These are phyloP conservation scores for Pseudoatta argentina DNA, from an alignment of 1,140 invertebrate genomes.

Conservation along the genomic window DNA sequence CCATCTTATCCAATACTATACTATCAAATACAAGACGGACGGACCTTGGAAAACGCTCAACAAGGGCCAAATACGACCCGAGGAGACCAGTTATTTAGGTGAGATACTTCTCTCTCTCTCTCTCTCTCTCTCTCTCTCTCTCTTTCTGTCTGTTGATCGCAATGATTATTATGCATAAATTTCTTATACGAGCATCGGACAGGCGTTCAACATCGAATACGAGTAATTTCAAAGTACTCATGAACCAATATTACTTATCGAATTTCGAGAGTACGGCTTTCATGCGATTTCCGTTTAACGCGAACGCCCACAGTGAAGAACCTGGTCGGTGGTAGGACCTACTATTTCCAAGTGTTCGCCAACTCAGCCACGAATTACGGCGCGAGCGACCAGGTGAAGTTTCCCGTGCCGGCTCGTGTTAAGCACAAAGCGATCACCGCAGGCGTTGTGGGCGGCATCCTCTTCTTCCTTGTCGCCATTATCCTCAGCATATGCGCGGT, in stretches of 20 bases:
- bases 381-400: slow-evolving; percentile 94
- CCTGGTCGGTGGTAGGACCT: slow-evolving; percentile 94
- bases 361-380: slow-evolving; percentile 94
- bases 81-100: slow-evolving; percentile 95
- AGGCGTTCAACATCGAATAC: slow-evolving; percentile 28
- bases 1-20: slow-evolving; percentile 95
- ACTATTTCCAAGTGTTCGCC: slow-evolving; percentile 95
- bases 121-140: neutral
- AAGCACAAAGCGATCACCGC: slow-evolving; percentile 97
- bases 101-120: slow-evolving; percentile 71
- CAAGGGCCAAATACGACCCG: slow-evolving; percentile 94
- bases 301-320: slow-evolving; percentile 92
- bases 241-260: slow-evolving; percentile 23
- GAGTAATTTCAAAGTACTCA: slow-evolving; percentile 29
- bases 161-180: slow-evolving; percentile 27
- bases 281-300: slow-evolving; percentile 57
- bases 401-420: slow-evolving; percentile 94
- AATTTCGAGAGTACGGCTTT: slow-evolving; percentile 40
- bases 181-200: slow-evolving; percentile 39
- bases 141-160: slow-evolving; percentile 3
- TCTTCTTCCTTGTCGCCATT: slow-evolving; percentile 98
- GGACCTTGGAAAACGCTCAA: slow-evolving; percentile 95
- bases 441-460: slow-evolving; percentile 96
- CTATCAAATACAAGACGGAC: slow-evolving; percentile 96
- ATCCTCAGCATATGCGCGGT: slow-evolving; percentile 98